Percentiles rank a stretch among this genome's conserved stretches.
These are phyloP conservation scores for Ptilorrhoa leucosticta DNA, from an alignment of 2,113 vertebrate genomes.

Conservation along the genomic window DNA sequence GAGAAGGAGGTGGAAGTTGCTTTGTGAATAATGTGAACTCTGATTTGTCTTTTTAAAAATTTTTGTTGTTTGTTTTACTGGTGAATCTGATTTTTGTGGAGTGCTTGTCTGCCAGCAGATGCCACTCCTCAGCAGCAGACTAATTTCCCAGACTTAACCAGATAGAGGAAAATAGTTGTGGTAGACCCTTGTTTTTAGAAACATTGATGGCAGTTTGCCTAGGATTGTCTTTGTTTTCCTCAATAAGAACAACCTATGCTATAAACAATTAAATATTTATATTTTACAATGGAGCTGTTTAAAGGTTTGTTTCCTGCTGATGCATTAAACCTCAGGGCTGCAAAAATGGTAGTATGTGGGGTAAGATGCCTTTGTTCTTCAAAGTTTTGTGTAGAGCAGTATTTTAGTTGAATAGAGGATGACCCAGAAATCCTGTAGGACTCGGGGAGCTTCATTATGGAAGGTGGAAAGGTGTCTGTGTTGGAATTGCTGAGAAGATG, in stretches of 20 bases:
- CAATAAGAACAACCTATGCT: not conserved
- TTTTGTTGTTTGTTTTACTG: not conserved
- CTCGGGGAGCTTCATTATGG: not conserved
- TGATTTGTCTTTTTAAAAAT: not conserved
- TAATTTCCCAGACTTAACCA: not conserved
- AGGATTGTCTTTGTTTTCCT: not conserved
- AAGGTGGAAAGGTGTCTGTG: not conserved
- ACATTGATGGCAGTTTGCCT: not conserved
- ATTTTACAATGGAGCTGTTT: not conserved
- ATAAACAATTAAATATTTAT: conserved; percentile 19
- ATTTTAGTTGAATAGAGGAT: not conserved
- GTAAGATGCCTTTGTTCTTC: not conserved
- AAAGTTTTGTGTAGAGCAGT: not conserved
- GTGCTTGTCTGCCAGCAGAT: not conserved
- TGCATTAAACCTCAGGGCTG: not conserved
- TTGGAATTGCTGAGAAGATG: not conserved
- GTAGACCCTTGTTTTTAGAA: not conserved
- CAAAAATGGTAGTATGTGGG: not conserved
- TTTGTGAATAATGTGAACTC: not conserved
- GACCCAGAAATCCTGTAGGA: not conserved
- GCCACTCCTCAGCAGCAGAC: not conserved
- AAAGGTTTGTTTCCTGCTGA: not conserved
- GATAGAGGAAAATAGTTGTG: not conserved
- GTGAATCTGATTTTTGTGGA: not conserved
- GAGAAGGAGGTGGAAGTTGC: not conserved